These are phyloP conservation scores for Leptinotarsa texana DNA, from an alignment of 1,140 invertebrate species.

Conservation along the genomic window DNA sequence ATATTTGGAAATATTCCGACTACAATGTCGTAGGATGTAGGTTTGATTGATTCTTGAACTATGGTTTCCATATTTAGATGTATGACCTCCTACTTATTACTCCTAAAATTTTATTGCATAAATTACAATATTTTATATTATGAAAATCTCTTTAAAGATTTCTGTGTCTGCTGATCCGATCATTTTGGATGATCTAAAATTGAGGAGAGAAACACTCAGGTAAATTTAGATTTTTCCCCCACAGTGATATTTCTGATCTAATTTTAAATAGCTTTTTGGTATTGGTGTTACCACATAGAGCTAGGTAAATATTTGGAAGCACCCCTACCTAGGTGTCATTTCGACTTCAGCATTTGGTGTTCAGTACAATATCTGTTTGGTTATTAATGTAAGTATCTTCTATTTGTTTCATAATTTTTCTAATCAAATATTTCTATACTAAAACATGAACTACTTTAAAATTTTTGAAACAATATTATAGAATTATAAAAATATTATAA, in stretches of 20 bases:
- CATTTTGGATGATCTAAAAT: background rate
- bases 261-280: background rate
- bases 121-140: background rate
- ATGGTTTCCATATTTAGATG: background rate
- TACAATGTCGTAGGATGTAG: background rate
- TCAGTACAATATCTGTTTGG: too few relatives aligned
- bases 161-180: background rate
- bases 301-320: too few relatives aligned
- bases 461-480: too few relatives aligned
- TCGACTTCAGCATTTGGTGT: too few relatives aligned
- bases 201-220: background rate
- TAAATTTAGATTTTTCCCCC: background rate
- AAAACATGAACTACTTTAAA: too few relatives aligned
- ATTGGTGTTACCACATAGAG: background rate
- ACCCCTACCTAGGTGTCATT: too few relatives aligned
- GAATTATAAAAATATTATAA: too few relatives aligned
- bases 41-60: background rate
- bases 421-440: too few relatives aligned
- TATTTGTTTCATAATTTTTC: too few relatives aligned
- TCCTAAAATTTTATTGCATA: background rate
- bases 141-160: background rate
- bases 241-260: constrained; percentile 1
- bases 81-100: background rate
- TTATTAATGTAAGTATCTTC: too few relatives aligned
- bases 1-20: background rate